Evolutionary conservation across 2,797 vertebrate species (phyloP), one percentile per base, ranked within the genome.

Genomic region (Poecile montanus): DNA sequence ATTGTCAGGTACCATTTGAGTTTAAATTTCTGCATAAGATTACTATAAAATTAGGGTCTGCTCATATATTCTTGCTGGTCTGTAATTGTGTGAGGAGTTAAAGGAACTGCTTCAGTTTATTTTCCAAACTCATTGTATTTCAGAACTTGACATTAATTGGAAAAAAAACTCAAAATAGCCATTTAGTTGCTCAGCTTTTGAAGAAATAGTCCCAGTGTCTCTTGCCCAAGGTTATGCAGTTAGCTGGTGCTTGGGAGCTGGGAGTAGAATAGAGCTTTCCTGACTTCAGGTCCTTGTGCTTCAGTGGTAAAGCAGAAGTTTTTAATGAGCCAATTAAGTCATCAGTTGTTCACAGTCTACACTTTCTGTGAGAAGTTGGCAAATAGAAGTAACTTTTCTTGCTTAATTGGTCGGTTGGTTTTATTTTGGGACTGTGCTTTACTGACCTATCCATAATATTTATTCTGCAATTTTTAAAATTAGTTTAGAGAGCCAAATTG

Each of bases 261-360:
- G 72, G 62, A 85, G n/a, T 12, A 32, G 58, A 91, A 38, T 4
- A 32, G 66, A 87, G 50, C 51, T 88, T 56, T 72, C 78, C 81
- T 81, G 67, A 70, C 72, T 93, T 54, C 68, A 75, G 76, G 29
- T 73, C 86, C 85, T 86, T 88, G 70, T 91, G 88, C 92, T 91
- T 95, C 88, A 91, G 75, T 75, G 86, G 89, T 79, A 92, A 91
- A 91, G 87, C 53, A 87, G 87, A 83, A 87, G 75, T 67, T 95
- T 95, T 95, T 95, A 96, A 96, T 96, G 94, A 96, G 93, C 91
- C 89, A 95, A 88, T 96, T 95, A 96, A 97, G 83, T 88, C 81
- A 91, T 95, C 91, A 91, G 75, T 94, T 93, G 83, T 94, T 97
- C 93, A 62, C 80, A 93, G 84, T 42, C 92, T 95, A 78, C 78